Base-by-base conservation (phyloP, 1,140 invertebrate species). In the Brachionus koreanus region DNA sequence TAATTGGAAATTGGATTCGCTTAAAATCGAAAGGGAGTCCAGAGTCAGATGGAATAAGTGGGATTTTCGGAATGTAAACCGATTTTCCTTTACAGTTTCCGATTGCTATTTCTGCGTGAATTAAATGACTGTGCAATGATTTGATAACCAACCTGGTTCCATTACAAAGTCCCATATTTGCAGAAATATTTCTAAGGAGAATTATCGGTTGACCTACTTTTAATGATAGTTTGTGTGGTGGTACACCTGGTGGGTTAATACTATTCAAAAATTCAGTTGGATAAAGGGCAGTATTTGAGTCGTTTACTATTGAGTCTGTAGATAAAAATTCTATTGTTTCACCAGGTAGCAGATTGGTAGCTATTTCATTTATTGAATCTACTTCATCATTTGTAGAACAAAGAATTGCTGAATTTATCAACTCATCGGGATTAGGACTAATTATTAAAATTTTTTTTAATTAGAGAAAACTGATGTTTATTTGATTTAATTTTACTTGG, bases 1-100 rank as follows among this genome's bases (percentile, higher is more conserved):
- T 84, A 0, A 91, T 46, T 23, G 89, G 88, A 87, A 91, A 90
- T 83, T 91, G 89, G 0, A 88, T 46, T 63, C 90, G 65, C 85
- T 87, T 88, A 83, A 91, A 89, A 76, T 90, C 86, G 82, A 85
- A 85, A n/a, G 84, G 83, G 10, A 84, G 25, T 29, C 63, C 83
- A 25, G 13, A 25, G 42, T 85, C 85, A 23, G 81, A 84, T 65
- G 85, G 84, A 46, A 83, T 83, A 6, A 85, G 5, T 12, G 72
- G 82, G 13, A 84, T 84, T 74, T 63, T 75, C n/a, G 84, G 85
- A 7, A 86, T 85, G 33, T 84, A 84, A n/a, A 86, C 84, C 52
- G 7, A 13, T 74, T 84, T 35, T n/a, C 83, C 83, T 67, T 67
- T 75, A 29, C 29, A 46, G 12, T 46, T 10, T 13, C 83, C 83